Evolutionary conservation across 1,140 invertebrate genomes (phyloP), one percentile per base, ranked within the genome.

Genomic region (Akabosia matsudoensis): DNA sequence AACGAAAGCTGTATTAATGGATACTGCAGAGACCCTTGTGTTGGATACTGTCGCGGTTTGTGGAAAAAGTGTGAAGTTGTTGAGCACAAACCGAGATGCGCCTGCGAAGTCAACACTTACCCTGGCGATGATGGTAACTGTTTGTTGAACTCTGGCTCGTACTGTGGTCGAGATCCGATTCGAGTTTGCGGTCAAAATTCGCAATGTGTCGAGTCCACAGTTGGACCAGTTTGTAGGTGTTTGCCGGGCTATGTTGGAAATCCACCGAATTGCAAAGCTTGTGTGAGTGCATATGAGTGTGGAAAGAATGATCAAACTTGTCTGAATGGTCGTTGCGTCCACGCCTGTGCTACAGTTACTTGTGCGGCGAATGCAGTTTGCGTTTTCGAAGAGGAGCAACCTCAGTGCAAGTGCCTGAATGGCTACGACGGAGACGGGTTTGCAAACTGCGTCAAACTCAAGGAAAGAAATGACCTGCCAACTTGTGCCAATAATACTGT

Each of bases 401-500:
- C 80, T 18, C 73, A 80, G 24, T 81, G 80, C 37, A 79, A 79
- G 64, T 81, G 80, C 64, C 76, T 81, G 3, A 81, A 81, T 33
- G 70, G 80, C n/a, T 81, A 79, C 31, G 88, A 89, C 64, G 93
- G 93, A 2, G 91, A 95, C 88, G 92, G 93, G 1, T 82, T 80
- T 54, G 64, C 70, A 1, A 33, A 54, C 26, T 85, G 83, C 34
- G 51, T 30, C 26, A 80, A 79, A 74, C 37, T 81, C 0, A 79
- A 81, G 64, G 72, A 33, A 78, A 84, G 76, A 77, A 75, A 82
- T 78, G 86, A 93, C 81, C 88, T 92, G 26, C 92, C 92, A 0
- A 91, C 93, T 84, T 95, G 93, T 83, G 86, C 91, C 26, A 89
- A 92, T 0, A 92, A 90, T 80, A 91, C 91, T 0, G 92, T 94